Evolutionary conservation across 37 sponge, comb jelly and placozoan genomes (phyloP), one percentile per base, ranked within the genome.

Genomic region (Geodia barretti): DNA sequence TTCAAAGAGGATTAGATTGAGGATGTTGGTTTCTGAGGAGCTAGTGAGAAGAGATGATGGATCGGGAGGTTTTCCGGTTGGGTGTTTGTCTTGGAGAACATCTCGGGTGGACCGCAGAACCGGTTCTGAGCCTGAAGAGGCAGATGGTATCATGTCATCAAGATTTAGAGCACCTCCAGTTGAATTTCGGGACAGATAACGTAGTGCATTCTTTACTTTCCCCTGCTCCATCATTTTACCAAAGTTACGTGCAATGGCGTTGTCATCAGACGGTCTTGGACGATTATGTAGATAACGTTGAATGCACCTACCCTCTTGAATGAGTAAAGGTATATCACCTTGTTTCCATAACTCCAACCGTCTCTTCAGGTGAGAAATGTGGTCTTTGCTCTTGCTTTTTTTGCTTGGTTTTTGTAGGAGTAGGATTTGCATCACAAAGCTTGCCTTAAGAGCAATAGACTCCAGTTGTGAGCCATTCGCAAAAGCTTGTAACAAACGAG

Each of bases 41-140:
- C 75, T 77, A 8, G 21, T 21, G 37, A 66, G 11, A 11, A 78
- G 70, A 39, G 70, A 59, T 1, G 19, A 23, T 38, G 77, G 41
- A 5, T 4, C 17, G 29, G 72, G 34, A 67, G 71, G 39, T 68
- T 75, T 77, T 3, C 85, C 78, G 29, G 21, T 2, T 25, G 85
- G 78, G 39, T 84, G 85, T 76, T 84, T 84, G 0, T 84, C 77
- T 23, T 20, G 54, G 0, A 84, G 78, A 62, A 84, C 36, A 1
- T 84, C 84, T 21, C 76, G 9, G 39, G 39, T 39, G 59, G 82
- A 23, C 28, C 58, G 47, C 20, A 26, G 67, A 29, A 29, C 26
- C 28, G 25, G 28, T 8, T 24, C 67, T 25, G 28, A 24, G n/a
- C n/a, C 67, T 29, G 67, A 30, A n/a, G 20, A 24, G 4, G 5